Conservation (phyloP, 2,113 vertebrate genomes). For the Mesembrinibis cayennensis region DNA sequence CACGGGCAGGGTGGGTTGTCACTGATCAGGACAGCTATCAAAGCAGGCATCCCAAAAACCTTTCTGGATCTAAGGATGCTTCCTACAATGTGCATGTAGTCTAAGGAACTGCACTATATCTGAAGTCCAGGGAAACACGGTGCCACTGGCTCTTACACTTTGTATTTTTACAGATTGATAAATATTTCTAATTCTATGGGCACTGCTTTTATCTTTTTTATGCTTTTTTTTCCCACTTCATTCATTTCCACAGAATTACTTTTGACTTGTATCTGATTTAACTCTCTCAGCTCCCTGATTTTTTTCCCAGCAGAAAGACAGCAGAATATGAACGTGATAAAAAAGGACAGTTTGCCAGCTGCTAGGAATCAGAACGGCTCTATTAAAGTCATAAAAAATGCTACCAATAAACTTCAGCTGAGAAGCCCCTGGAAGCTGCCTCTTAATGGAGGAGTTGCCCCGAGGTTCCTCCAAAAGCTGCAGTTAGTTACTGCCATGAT, state of each 20-base stretch:
- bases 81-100: neutral
- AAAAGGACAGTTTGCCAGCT: neutral
- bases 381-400: neutral
- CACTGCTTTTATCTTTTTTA: neutral
- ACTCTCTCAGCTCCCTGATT: neutral
- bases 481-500: neutral
- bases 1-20: neutral
- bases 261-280: neutral
- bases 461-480: neutral
- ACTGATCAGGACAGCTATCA: rapidly evolving
- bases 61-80: neutral
- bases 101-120: neutral
- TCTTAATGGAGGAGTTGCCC: neutral
- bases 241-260: neutral
- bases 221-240: neutral
- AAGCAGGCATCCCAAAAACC: neutral
- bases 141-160: neutral
- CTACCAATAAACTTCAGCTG: neutral
- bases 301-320: neutral
- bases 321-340: neutral
- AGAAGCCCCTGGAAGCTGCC: neutral
- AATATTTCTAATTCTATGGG: neutral
- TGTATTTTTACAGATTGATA: neutral
- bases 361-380: neutral
- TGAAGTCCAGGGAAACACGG: neutral